Evolutionary conservation across 2,113 vertebrate species (phyloP).

Genomic region (Psammodynastes pulverulentus): DNA sequence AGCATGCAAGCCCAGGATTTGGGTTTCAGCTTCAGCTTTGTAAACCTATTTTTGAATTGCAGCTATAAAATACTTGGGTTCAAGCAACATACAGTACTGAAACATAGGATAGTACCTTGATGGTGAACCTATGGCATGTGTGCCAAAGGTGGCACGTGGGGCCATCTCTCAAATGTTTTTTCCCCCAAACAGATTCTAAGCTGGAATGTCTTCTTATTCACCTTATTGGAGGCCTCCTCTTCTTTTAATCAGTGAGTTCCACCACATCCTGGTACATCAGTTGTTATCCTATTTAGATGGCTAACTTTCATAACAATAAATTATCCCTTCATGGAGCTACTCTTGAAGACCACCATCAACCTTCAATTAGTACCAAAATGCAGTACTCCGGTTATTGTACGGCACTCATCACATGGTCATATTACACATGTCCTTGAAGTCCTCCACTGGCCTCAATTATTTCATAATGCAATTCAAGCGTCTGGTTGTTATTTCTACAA

Average conservation of each 20-base stretch:
- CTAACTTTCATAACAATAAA: neutral
- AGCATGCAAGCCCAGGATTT: neutral
- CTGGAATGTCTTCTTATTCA: neutral
- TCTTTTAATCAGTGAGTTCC: neutral
- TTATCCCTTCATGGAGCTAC: neutral
- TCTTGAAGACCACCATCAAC: neutral
- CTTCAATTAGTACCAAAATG: neutral
- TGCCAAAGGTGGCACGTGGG: too few relatives aligned
- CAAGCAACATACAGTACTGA: neutral
- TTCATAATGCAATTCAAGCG: neutral
- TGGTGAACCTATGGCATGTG: too few relatives aligned
- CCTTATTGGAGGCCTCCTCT: rapidly evolving
- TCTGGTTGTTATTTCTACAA: neutral
- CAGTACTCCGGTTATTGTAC: neutral
- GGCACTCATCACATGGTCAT: neutral
- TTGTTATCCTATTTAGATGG: neutral
- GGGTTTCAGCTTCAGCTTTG: neutral
- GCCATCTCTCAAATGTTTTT: neutral
- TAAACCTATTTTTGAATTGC: neutral
- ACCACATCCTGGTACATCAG: neutral
- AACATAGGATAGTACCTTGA: neutral
- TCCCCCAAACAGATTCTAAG: neutral
- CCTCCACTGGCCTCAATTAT: neutral
- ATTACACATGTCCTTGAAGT: neutral
- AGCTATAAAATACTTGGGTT: neutral